Evolutionary conservation across 2,888 invertebrate species (phyloP), one percentile per base, ranked within the genome.

Genomic region (Andrena flavipes): DNA sequence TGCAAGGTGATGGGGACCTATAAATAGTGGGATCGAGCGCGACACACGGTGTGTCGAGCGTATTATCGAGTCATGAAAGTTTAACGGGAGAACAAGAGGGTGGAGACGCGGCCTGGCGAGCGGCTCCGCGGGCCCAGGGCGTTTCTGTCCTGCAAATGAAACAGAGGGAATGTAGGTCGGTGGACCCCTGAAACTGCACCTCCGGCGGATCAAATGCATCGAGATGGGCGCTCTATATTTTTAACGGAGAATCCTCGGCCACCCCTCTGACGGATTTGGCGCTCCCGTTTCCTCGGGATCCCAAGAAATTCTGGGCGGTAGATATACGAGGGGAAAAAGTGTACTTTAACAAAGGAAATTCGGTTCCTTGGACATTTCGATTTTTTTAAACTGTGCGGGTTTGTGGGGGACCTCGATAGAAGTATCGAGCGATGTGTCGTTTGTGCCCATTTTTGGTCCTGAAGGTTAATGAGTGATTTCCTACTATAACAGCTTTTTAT

Each of bases 1-100:
- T 74, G 76, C 80, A 59, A 59, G 80, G 78, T 75, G 74, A 82
- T 84, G 76, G 71, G 76, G 63, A 60, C 48, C 76, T 85, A 86
- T 85, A 86, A 85, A 85, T 86, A 86, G 77, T 65, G 10, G 60
- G 48, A 67, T 79, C 65, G 29, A 65, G 56, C 60, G 60, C 33
- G 60, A 30, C 35, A 48, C 42, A 23, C 67, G 54, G 63, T 30
- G 63, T 23, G 54, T 23, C 13, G 77, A 30, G 71, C 56, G 72
- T 65, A 67, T 62, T 73, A 71, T 79, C 71, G 54, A 59, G 29
- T 64, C 51, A 42, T 49, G 62, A 84, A 82, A 69, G 63, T 23
- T 60, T 62, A 23, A 70, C 23, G 48, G 6, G 42, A 16, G 7
- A n/a, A 23, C 56, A 16, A 2, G 0, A 6, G 26, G n/a, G 10